phyloP scores from a whole-genome alignment of 2,797 vertebrate genomes.

The Sebastes trivittatus region DNA sequence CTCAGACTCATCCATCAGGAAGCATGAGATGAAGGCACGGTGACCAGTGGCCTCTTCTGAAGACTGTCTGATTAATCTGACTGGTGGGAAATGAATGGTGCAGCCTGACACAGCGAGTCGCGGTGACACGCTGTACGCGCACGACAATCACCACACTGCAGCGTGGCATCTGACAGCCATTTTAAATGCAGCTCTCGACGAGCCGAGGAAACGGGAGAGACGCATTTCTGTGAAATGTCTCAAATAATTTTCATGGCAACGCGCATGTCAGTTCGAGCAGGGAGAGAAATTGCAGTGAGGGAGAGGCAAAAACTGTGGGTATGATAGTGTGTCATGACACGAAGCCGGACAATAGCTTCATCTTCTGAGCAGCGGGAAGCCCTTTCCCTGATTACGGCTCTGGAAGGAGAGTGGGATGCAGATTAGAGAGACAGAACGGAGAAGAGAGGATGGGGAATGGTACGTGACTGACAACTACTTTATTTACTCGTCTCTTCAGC shows the following conservation, averaged over 20 bases:
- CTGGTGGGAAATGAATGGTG: conserved; percentile 30
- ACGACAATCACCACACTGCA: conserved; percentile 28
- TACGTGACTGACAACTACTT: conserved; percentile 36
- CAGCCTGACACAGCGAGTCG: conserved; percentile 42
- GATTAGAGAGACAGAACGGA: conserved; percentile 9
- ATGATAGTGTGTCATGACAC: conserved; percentile 36
- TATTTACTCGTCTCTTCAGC: conserved; percentile 47
- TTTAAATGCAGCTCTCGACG: conserved; percentile 45
- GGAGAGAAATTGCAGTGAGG: background rate
- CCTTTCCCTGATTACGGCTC: conserved; percentile 37
- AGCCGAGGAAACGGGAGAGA: conserved; percentile 17
- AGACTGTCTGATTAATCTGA: conserved; percentile 53
- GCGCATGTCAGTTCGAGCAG: background rate
- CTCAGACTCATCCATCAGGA: conserved; percentile 10
- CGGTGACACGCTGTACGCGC: conserved; percentile 26
- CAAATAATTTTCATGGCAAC: conserved; percentile 19
- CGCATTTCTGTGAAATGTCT: conserved; percentile 30
- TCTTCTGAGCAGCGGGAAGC: conserved; percentile 52
- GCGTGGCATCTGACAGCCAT: conserved; percentile 43
- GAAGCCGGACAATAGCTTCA: conserved; percentile 38
- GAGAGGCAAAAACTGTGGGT: background rate
- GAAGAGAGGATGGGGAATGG: background rate
- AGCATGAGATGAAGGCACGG: conserved; percentile 11
- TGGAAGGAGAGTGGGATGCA: conserved; percentile 20
- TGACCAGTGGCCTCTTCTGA: conserved; percentile 34